Evolutionary conservation across 2,113 vertebrate species (phyloP), one percentile per base, ranked within the genome.

Genomic region (Atractosteus spatula): DNA sequence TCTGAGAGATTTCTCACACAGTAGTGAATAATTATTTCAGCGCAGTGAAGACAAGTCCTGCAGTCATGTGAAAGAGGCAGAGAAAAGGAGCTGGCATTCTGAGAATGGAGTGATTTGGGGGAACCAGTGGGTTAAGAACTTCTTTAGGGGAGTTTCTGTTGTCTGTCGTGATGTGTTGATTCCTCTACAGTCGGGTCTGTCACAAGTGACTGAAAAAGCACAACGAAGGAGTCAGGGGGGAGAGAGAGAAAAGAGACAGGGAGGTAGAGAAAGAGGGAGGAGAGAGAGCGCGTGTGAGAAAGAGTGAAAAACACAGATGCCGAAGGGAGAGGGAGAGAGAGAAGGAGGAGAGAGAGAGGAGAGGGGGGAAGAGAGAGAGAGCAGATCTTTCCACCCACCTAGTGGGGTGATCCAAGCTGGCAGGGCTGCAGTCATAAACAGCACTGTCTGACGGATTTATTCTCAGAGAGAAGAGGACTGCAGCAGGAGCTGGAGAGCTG

Each of bases 301-400:
- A 78, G 72, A 51, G 47, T 7, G 47, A 51, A 51, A 2, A 3
- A 51, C 5, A 29, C 72, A 79, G 79, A 71, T 80, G 79, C 79
- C 79, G 79, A 82, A 84, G 77, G 77, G 42, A 71, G 29, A 55
- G 66, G 41, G 47, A 3, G 69, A 55, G 74, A 51, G 55, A 41
- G 69, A 72, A 51, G 44, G 71, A 76, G 47, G 43, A 43, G 54
- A 56, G 69, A 74, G 65, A 57, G 68, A 65, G 65, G 73, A 69
- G 77, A 66, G 79, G 77, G 81, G 74, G 76, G 80, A 76, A 75
- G 76, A 77, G 79, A 80, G 86, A 76, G 85, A 82, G 85, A 68
- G 80, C 14, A 84, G 77, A 82, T 80, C 92, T 90, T 91, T 89
- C 88, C 88, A 89, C 90, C 90, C 89, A 90, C 90, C 88, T 86